Base-by-base conservation (phyloP, 2,888 invertebrate species). In the Mactromeris polynyma region DNA sequence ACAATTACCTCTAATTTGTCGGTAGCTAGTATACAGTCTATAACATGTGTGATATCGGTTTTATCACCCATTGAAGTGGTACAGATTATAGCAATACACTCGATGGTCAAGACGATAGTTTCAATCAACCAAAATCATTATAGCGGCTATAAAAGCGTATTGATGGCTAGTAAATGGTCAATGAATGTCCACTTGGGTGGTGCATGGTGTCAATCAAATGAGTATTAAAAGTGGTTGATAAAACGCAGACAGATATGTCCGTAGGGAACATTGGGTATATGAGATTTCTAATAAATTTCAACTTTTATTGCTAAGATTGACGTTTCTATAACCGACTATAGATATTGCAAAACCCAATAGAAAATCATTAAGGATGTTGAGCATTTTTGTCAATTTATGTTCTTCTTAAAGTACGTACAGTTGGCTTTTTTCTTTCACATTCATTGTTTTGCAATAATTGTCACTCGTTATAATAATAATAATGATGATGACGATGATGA, bases 131-230 rank as follows among this genome's bases (percentile, higher is more conserved):
- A 2, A 33, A 73, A 73, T 73, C 36, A 73, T 73, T 73, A 73
- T 26, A 11, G 9, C 14, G 14, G 33, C 33, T 26, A 73, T 36
- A 73, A 33, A 73, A 33, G 7, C 36, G 73, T 73, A 19, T 73
- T 73, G 14, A 73, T 73, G 73, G 36, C 73, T 36, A 17, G 17
- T 36, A 36, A 36, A 73, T 69, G 69, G 69, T 9, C 69, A 69
- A 69, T 69, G 33, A 69, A 69, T 73, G 73, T 73, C 73, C 73
- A 36, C 73, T 73, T 73, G 73, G 73, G 73, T 73, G 73, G 73
- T 73, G 36, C 19, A 33, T 33, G 36, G 19, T 73, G 73, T 73
- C 73, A 33, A 73, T 73, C 73, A 73, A 33, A 73, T 36, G 36
- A 17, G 11, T 17, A 36, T 33, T 73, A 73, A 73, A 73, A 17